A percentile compares a stretch with the other conserved stretches of the same genome.
These are phyloP conservation scores for Nothobranchius furzeri DNA, from an alignment of 2,113 vertebrate genomes.

Conservation along the genomic window DNA sequence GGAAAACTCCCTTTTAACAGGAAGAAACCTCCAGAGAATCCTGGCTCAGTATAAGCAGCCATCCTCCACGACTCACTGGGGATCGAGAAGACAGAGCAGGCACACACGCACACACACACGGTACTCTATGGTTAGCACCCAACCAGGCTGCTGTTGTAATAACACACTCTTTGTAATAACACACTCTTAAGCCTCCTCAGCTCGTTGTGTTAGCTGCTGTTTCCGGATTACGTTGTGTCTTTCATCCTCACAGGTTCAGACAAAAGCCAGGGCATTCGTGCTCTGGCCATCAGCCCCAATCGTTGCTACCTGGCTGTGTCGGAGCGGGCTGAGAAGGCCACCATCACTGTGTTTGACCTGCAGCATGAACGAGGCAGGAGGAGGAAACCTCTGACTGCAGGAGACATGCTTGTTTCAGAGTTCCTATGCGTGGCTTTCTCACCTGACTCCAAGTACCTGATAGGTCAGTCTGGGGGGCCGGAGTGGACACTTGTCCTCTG, in stretches of 20 bases:
- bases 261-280: slow-evolving; percentile 82
- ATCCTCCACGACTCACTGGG: too few species aligned
- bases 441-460: slow-evolving; percentile 87
- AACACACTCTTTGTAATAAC: too few species aligned
- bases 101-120: too few species aligned
- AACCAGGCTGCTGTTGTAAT: too few species aligned
- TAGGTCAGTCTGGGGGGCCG: slow-evolving; percentile 82
- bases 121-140: too few species aligned
- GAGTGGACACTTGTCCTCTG: slow-evolving; percentile 85
- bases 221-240: too few species aligned
- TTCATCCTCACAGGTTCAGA: slow-evolving; percentile 78
- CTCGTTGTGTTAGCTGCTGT: neutral
- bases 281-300: slow-evolving; percentile 87
- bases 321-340: slow-evolving; percentile 80
- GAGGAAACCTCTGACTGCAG: slow-evolving; percentile 78
- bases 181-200: too few species aligned
- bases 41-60: too few species aligned
- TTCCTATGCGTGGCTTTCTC: slow-evolving; percentile 89
- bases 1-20: too few species aligned
- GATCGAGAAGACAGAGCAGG: too few species aligned
- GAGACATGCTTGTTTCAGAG: slow-evolving; percentile 72
- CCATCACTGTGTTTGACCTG: slow-evolving; percentile 87
- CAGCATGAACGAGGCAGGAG: slow-evolving; percentile 81
- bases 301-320: slow-evolving; percentile 88
- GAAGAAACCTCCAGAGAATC: too few species aligned